phyloP scores from a whole-genome alignment of 2,113 vertebrate species.

The Cryptoleucopteryx plumbea region DNA sequence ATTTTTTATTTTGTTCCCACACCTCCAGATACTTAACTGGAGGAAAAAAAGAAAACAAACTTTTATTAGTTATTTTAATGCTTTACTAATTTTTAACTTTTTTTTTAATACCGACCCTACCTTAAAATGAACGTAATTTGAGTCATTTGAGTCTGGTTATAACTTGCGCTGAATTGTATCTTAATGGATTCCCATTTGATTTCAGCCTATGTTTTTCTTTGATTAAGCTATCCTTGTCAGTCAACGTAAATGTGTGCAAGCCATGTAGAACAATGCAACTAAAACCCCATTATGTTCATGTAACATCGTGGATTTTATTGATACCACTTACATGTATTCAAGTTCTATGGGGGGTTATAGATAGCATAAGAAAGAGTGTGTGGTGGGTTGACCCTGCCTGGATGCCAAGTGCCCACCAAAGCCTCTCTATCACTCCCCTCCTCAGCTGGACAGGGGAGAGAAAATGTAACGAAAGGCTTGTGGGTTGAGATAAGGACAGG shows the following conservation, averaged over 20 bases:
- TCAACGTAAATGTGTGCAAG: background rate
- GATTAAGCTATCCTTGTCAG: background rate
- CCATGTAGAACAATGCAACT: background rate
- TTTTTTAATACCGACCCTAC: background rate
- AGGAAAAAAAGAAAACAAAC: background rate
- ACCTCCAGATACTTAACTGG: background rate
- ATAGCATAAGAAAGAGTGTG: background rate
- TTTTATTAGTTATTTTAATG: background rate
- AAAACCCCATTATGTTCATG: background rate
- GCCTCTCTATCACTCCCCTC: background rate
- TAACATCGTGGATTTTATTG: background rate
- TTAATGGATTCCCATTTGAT: background rate
- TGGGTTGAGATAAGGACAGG: too few species aligned
- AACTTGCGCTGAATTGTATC: background rate
- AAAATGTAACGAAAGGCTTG: too few species aligned
- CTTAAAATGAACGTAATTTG: background rate
- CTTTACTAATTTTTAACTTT: background rate
- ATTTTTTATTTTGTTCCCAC: conserved; percentile 22
- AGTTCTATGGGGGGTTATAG: background rate
- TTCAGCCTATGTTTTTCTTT: background rate
- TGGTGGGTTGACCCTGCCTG: background rate
- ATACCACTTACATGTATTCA: background rate
- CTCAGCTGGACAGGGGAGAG: background rate
- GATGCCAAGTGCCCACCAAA: background rate
- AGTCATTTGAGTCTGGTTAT: background rate